Evolutionary conservation across 2,113 vertebrate species (phyloP).

Genomic region (Xiphophorus couchianus): DNA sequence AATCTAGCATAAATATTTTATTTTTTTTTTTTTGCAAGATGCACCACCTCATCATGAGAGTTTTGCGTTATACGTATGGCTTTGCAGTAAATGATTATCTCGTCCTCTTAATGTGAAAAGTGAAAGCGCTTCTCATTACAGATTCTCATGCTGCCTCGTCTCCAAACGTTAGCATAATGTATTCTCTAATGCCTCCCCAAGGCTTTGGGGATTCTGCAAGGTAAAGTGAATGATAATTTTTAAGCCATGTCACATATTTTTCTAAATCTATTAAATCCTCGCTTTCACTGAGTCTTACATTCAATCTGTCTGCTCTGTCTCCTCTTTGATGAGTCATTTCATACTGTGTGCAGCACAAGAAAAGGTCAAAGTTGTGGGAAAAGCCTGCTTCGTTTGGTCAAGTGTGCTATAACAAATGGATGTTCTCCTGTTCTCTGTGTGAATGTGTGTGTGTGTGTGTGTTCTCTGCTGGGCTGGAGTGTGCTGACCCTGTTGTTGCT

Average conservation of each 20-base stretch:
- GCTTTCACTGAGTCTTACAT: constrained; percentile 49
- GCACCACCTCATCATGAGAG: background rate
- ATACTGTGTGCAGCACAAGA: constrained; percentile 1
- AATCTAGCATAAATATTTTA: background rate
- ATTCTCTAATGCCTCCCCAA: constrained; percentile 33
- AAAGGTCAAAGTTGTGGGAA: constrained; percentile 10
- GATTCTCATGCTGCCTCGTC: constrained; percentile 13
- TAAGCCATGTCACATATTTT: constrained; percentile 18
- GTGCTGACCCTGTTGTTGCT: constrained; percentile 24
- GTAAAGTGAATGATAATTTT: constrained; percentile 48
- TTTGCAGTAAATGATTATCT: constrained; percentile 12
- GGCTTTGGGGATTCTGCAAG: constrained; percentile 29
- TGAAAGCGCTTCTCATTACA: constrained; percentile 25
- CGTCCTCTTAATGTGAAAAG: constrained; percentile 24
- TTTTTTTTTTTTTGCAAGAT: background rate
- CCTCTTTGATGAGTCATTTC: constrained; percentile 9
- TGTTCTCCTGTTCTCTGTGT: background rate
- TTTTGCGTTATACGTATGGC: background rate
- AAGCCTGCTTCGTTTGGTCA: background rate
- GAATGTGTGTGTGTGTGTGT: background rate
- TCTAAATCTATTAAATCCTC: constrained; percentile 44
- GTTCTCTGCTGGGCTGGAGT: background rate
- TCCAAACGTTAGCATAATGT: constrained; percentile 43
- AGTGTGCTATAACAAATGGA: background rate
- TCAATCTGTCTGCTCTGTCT: constrained; percentile 26